A percentile compares a stretch with the other conserved stretches of the same genome.
Evolutionary conservation across 2,113 vertebrate genomes (phyloP).

Genomic region (Lutjanus erythropterus): DNA sequence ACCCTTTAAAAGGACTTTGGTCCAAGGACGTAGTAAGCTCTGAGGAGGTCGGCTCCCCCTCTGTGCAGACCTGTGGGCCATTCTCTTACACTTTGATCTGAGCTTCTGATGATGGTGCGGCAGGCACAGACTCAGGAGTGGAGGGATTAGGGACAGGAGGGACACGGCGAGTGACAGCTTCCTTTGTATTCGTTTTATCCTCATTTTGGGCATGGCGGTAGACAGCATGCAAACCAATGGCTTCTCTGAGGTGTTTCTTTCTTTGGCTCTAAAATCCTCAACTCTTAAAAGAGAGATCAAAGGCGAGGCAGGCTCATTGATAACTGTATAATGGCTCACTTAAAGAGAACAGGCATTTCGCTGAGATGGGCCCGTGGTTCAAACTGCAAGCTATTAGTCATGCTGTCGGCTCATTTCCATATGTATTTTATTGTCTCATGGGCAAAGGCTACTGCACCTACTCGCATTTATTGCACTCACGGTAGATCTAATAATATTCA

Average conservation of each 20-base stretch:
- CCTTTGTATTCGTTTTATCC: conserved; percentile 74
- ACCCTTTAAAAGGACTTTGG: conserved; percentile 70
- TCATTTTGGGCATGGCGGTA: conserved; percentile 57
- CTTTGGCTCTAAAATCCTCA: conserved; percentile 58
- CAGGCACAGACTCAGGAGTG: conserved; percentile 69
- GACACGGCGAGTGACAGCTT: conserved; percentile 64
- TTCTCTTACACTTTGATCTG: conserved; percentile 74
- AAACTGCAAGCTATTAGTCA: conserved; percentile 79
- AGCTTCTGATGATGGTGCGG: conserved; percentile 68
- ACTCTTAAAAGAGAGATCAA: conserved; percentile 70
- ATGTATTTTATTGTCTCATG: conserved; percentile 72
- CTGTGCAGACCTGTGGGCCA: conserved; percentile 69
- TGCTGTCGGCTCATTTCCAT: conserved; percentile 79
- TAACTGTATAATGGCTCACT: conserved; percentile 79
- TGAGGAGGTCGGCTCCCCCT: conserved; percentile 74
- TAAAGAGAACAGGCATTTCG: conserved; percentile 69
- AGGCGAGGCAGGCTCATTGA: conserved; percentile 71
- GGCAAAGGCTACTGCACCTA: conserved; percentile 63
- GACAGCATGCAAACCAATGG: conserved; percentile 42
- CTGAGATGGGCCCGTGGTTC: conserved; percentile 66
- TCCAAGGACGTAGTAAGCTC: conserved; percentile 76
- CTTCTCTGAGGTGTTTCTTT: conserved; percentile 63
- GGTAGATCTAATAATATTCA: conserved; percentile 78
- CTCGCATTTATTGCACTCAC: conserved; percentile 60
- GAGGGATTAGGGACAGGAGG: conserved; percentile 75